phyloP scores from a whole-genome alignment of 2,888 invertebrate genomes.

The Serrognathus titanus region DNA sequence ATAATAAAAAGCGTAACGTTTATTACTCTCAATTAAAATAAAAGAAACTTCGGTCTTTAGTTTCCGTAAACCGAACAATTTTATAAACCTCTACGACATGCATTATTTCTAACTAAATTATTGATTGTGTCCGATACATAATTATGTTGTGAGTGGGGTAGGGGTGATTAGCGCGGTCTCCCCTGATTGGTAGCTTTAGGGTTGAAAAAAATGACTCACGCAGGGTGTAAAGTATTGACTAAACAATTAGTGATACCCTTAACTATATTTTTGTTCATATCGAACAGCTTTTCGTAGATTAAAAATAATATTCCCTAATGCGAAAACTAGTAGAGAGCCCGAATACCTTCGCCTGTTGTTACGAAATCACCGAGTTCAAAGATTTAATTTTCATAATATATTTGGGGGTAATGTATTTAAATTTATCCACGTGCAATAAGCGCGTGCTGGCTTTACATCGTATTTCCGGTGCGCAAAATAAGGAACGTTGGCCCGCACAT shows the following conservation, averaged over 20 bases:
- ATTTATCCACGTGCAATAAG: conserved; percentile 24
- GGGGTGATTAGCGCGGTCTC: conserved; percentile 49
- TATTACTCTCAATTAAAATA: too few species aligned
- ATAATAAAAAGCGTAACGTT: too few species aligned
- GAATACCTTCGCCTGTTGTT: conserved; percentile 8
- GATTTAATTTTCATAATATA: conserved; percentile 19
- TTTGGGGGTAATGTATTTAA: conserved; percentile 15
- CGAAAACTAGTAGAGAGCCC: background rate
- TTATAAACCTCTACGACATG: conserved; percentile 19
- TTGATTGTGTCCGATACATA: conserved; percentile 51
- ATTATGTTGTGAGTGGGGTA: conserved; percentile 47
- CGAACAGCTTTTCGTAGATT: background rate
- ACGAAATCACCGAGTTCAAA: background rate
- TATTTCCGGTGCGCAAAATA: background rate
- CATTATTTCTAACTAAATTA: conserved; percentile 46
- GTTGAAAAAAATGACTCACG: conserved; percentile 53
- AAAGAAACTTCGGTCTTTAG: background rate
- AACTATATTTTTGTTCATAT: conserved; percentile 47
- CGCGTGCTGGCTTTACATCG: conserved; percentile 12
- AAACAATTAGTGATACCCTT: conserved; percentile 52
- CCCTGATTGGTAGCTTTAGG: conserved; percentile 50
- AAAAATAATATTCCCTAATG: too few species aligned
- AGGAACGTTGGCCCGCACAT: too few species aligned
- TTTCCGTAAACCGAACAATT: conserved; percentile 1
- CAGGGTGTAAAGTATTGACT: conserved; percentile 54